Conservation (phyloP, 2,888 invertebrate genomes). For the Gymnosoma rotundatum region DNA sequence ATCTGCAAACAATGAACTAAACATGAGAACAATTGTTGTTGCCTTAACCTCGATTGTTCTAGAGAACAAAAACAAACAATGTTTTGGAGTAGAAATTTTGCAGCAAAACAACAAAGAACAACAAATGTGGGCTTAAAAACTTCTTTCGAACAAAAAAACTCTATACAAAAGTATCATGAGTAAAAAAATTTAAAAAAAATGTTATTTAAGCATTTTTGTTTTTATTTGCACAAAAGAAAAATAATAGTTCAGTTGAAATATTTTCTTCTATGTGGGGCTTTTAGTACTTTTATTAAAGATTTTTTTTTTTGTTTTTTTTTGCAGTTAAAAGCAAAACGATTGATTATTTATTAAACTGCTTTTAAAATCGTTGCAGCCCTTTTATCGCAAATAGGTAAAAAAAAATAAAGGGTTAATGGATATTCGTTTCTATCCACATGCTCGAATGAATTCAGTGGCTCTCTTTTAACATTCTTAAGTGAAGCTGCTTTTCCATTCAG, state of each 20-base stretch:
- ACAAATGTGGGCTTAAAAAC: slow-evolving; percentile 22
- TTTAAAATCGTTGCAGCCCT: no score
- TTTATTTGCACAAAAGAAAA: no score
- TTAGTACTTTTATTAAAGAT: no score
- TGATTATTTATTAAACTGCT: no score
- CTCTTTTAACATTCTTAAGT: neutral
- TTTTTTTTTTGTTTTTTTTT: neutral
- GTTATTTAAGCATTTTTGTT: neutral
- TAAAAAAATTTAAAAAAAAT: neutral
- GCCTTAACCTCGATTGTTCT: slow-evolving; percentile 68
- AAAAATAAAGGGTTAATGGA: slow-evolving; percentile 32
- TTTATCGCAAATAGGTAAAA: no score
- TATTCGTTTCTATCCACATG: slow-evolving; percentile 15
- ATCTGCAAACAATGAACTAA: slow-evolving; percentile 24
- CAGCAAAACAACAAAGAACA: slow-evolving; percentile 6
- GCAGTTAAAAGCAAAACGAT: neutral
- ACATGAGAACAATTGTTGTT: slow-evolving; percentile 62
- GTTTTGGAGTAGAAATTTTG: slow-evolving; percentile 28
- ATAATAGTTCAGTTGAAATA: neutral
- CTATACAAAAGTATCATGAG: slow-evolving; percentile 16
- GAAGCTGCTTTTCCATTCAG: neutral
- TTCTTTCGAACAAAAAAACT: slow-evolving; percentile 43
- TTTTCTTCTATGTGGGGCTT: no score
- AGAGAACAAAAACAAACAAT: slow-evolving; percentile 43
- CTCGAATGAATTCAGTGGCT: neutral